Conservation (phyloP, 1,140 invertebrate species). For the Drosophila bocki region DNA sequence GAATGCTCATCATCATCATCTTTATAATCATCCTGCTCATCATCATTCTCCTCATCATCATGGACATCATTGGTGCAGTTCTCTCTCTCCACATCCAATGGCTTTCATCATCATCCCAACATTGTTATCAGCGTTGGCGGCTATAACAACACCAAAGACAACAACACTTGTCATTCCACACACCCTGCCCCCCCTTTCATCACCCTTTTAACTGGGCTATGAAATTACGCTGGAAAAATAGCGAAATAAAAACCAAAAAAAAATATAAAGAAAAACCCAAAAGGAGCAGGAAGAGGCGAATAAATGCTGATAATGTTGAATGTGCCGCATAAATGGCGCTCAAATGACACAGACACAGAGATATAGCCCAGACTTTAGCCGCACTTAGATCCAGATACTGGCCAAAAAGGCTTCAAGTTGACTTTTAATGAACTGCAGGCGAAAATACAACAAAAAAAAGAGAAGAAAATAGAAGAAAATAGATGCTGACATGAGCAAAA, state of each 20-base stretch:
- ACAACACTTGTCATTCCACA: constrained; percentile 45
- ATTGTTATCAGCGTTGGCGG: constrained; percentile 74
- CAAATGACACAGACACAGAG: constrained; percentile 32
- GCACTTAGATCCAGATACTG: constrained; percentile 41
- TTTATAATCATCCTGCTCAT: constrained; percentile 5
- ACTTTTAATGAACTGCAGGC: constrained; percentile 40
- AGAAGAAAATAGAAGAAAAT: neutral
- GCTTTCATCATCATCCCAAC: constrained; percentile 79
- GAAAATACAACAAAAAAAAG: constrained; percentile 4
- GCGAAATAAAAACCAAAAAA: constrained; percentile 66
- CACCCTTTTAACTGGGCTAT: constrained; percentile 50
- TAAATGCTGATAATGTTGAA: constrained; percentile 56
- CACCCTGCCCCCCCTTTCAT: neutral
- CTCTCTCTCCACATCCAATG: constrained; percentile 75
- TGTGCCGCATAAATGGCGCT: constrained; percentile 48
- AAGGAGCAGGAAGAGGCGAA: constrained; percentile 14
- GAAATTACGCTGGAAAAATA: constrained; percentile 79
- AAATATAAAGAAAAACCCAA: neutral
- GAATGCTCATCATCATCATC: constrained; percentile 28
- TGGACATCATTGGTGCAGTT: constrained; percentile 33
- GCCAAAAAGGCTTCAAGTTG: constrained; percentile 24
- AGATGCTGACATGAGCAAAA: constrained; percentile 27
- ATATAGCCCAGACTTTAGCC: constrained; percentile 34
- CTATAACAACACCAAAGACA: constrained; percentile 46
- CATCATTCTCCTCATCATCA: neutral